phyloP scores from a whole-genome alignment of 2,888 invertebrate genomes.

The Lymantria dispar region DNA sequence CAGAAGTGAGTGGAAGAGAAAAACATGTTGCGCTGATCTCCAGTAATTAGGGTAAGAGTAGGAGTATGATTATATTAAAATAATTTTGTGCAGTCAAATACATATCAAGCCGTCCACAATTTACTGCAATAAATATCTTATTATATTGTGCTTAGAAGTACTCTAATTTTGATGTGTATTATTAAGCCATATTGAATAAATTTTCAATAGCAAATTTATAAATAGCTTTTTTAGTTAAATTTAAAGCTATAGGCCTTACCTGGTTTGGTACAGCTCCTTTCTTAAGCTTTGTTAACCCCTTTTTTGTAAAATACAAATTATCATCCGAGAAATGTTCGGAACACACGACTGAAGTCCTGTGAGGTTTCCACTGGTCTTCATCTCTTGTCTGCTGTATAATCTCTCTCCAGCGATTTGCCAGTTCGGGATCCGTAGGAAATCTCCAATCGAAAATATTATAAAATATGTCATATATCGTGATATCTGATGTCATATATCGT shows the following conservation, averaged over 20 bases:
- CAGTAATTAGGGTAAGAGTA: too few relatives aligned
- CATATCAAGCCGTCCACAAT: too few relatives aligned
- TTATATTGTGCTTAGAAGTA: too few relatives aligned
- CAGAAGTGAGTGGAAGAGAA: too few relatives aligned
- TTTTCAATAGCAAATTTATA: too few relatives aligned
- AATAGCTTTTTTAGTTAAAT: not conserved
- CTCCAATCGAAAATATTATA: not conserved
- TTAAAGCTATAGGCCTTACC: slow-evolving; percentile 2
- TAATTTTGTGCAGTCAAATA: too few relatives aligned
- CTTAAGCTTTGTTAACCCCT: slow-evolving; percentile 52
- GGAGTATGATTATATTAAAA: too few relatives aligned
- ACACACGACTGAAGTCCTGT: slow-evolving; percentile 55
- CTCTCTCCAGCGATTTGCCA: not conserved
- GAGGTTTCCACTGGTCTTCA: slow-evolving; percentile 49
- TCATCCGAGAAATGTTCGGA: slow-evolving; percentile 60
- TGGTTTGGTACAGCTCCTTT: slow-evolving; percentile 54
- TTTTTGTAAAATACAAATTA: slow-evolving; percentile 59
- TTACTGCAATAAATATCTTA: too few relatives aligned
- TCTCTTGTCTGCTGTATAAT: slow-evolving; percentile 13
- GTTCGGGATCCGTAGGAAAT: not conserved
- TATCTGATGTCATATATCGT: not conserved
- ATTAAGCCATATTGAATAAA: not conserved
- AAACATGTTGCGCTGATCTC: too few relatives aligned
- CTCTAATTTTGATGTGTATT: not conserved
- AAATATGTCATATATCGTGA: too few relatives aligned